Evolutionary conservation across 37 sponge, comb jelly and placozoan genomes (phyloP).

Genomic region (Ianthella basta): DNA sequence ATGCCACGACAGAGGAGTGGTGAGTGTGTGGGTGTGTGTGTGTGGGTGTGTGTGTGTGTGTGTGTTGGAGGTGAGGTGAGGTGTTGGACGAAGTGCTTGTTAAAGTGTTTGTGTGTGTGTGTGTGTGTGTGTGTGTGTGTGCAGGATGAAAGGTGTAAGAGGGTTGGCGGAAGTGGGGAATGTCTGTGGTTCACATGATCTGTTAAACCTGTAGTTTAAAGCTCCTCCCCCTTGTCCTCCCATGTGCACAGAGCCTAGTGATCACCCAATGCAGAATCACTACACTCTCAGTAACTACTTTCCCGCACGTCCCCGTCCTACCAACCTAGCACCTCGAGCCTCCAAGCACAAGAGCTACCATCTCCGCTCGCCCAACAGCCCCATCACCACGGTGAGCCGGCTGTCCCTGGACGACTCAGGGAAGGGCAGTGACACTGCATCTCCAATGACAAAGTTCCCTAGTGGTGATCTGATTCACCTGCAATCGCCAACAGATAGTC

Average conservation of each 20-base stretch:
- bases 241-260: too few relatives aligned
- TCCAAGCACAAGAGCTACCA: neutral
- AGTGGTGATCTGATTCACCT: constrained; percentile 5
- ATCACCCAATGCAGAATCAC: too few relatives aligned
- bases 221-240: too few relatives aligned
- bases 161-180: too few relatives aligned
- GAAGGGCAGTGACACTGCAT: constrained; percentile 28
- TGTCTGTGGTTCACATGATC: too few relatives aligned
- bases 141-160: too few relatives aligned
- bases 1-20: neutral
- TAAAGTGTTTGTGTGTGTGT: neutral
- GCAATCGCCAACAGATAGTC: neutral
- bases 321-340: constrained; percentile 1
- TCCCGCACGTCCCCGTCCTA: neutral
- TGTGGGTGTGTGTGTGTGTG: neutral
- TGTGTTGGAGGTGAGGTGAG: too few relatives aligned
- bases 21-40: neutral
- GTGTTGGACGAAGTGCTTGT: too few relatives aligned
- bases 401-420: constrained; percentile 36
- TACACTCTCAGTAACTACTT: too few relatives aligned
- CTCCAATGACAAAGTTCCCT: constrained; percentile 7
- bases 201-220: too few relatives aligned
- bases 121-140: too few relatives aligned
- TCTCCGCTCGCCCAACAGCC: constrained; percentile 10
- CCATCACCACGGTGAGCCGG: constrained; percentile 19